These are phyloP conservation scores for Mamestra brassicae DNA, from an alignment of 2,888 invertebrate species.

Conservation along the genomic window DNA sequence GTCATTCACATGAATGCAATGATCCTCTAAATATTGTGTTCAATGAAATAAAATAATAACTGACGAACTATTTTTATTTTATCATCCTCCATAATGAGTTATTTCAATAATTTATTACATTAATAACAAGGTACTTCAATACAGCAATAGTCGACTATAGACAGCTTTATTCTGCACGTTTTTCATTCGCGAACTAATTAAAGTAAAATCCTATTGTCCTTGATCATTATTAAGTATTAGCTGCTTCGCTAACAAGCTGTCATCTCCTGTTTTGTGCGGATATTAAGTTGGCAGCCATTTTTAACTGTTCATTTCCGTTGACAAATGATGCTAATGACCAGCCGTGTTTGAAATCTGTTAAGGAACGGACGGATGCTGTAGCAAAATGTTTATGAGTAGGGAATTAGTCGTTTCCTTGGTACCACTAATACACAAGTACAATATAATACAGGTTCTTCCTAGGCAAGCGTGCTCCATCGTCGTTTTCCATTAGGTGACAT, in stretches of 20 bases:
- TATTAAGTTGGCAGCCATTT: constrained; percentile 28
- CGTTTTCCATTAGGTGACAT: too few species aligned
- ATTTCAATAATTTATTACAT: background rate
- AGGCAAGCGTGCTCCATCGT: too few species aligned
- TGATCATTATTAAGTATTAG: constrained; percentile 52
- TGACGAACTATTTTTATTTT: background rate
- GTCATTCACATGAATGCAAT: background rate
- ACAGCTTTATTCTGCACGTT: constrained; percentile 38
- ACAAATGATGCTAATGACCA: constrained; percentile 30
- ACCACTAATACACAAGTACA: too few species aligned
- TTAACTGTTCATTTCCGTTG: constrained; percentile 37
- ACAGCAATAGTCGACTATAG: background rate
- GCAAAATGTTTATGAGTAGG: background rate
- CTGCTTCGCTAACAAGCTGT: constrained; percentile 39
- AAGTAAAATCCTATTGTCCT: constrained; percentile 56
- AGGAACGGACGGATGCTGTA: background rate
- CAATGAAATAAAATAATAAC: background rate
- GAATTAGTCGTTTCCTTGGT: too few species aligned
- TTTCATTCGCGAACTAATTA: constrained; percentile 56
- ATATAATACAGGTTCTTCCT: too few species aligned
- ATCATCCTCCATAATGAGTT: background rate
- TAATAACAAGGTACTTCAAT: background rate
- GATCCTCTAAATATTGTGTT: background rate
- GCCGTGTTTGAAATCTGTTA: constrained; percentile 4
- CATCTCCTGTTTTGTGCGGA: constrained; percentile 28